A percentile compares a stretch with the other conserved stretches of the same genome.
Conservation (phyloP, 2,113 vertebrate species). For the Dicerorhinus sumatrensis region DNA sequence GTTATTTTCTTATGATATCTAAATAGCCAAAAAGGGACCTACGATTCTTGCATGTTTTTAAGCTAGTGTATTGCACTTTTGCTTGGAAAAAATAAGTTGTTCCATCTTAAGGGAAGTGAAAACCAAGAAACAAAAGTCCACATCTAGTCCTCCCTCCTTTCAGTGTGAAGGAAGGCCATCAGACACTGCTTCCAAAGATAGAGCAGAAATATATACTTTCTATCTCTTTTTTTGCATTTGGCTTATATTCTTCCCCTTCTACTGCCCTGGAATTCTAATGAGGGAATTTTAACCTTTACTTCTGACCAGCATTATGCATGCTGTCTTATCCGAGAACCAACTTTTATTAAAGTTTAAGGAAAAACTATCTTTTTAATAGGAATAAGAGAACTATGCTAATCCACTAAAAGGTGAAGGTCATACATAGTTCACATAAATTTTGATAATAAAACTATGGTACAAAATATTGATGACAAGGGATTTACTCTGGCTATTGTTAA, state of each 20-base stretch:
- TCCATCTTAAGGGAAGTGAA: background rate
- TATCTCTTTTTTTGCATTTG: background rate
- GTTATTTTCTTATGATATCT: background rate
- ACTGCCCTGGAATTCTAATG: slow-evolving; percentile 34
- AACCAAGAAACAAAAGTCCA: background rate
- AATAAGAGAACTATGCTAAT: slow-evolving; percentile 30
- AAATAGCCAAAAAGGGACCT: background rate
- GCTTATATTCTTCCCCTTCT: background rate
- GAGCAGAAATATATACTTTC: background rate
- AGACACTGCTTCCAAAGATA: background rate
- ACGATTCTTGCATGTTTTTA: background rate
- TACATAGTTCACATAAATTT: background rate
- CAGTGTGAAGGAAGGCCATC: background rate
- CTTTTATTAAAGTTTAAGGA: slow-evolving; percentile 48
- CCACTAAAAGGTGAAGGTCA: slow-evolving; percentile 41
- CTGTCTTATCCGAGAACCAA: slow-evolving; percentile 53
- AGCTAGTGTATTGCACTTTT: background rate
- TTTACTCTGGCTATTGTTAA: background rate
- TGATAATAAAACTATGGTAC: background rate
- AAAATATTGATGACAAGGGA: slow-evolving; percentile 18
- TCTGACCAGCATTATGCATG: background rate
- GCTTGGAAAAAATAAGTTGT: background rate
- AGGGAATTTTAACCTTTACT: slow-evolving; percentile 27
- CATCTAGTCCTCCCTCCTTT: background rate
- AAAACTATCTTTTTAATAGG: slow-evolving; percentile 51